Conservation (phyloP, 2,113 vertebrate species). For the Megaleporinus macrocephalus region DNA sequence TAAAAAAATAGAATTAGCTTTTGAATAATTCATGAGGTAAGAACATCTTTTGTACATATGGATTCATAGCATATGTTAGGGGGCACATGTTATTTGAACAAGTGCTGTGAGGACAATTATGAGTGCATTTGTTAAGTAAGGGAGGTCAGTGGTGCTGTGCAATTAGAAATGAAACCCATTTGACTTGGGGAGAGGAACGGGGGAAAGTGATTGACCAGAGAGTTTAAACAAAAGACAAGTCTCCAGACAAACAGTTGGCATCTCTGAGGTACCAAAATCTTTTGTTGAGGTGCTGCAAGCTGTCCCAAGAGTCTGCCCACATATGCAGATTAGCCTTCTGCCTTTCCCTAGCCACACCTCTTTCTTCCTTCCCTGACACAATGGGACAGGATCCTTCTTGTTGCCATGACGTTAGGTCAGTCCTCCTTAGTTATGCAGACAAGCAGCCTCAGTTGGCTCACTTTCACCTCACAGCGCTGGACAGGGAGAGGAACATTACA, state of each 20-base stretch:
- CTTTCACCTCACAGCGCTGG: slow-evolving; percentile 47
- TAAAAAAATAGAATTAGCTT: not conserved
- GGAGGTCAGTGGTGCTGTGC: not conserved
- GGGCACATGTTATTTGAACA: too few relatives aligned
- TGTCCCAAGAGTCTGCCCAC: slow-evolving; percentile 62
- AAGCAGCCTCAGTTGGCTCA: slow-evolving; percentile 50
- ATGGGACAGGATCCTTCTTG: slow-evolving; percentile 73
- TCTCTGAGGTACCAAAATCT: slow-evolving; percentile 51
- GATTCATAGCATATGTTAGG: too few relatives aligned
- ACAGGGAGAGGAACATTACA: slow-evolving; percentile 42
- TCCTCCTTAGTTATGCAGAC: slow-evolving; percentile 70
- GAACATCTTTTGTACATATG: not conserved
- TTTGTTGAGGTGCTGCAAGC: slow-evolving; percentile 53
- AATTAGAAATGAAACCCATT: not conserved
- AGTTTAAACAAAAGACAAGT: slow-evolving; percentile 23
- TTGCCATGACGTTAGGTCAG: slow-evolving; percentile 77
- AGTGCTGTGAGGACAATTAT: not conserved
- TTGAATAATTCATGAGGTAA: not conserved
- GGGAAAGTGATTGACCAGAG: slow-evolving; percentile 4
- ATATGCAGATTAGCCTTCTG: slow-evolving; percentile 62
- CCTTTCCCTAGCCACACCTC: slow-evolving; percentile 59
- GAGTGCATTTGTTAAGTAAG: not conserved
- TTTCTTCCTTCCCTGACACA: slow-evolving; percentile 71
- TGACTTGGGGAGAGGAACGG: not conserved
- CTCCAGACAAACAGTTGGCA: slow-evolving; percentile 38